Percentiles rank a stretch among this genome's conserved stretches.
Conservation (phyloP, 2,113 vertebrate genomes). For the Albula glossodonta region DNA sequence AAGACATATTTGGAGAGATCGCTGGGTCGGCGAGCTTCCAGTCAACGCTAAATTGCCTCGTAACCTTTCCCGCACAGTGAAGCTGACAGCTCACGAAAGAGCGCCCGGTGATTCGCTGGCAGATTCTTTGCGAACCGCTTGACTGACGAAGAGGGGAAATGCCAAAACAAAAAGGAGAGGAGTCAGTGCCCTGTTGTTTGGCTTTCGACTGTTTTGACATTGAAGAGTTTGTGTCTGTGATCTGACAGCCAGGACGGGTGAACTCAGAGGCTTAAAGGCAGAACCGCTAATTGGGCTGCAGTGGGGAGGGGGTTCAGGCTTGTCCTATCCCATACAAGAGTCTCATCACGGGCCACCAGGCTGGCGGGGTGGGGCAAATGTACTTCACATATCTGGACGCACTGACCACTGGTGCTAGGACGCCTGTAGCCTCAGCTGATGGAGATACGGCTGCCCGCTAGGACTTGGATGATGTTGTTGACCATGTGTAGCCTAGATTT, state of each 20-base stretch:
- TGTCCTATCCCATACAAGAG: not conserved
- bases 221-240: not conserved
- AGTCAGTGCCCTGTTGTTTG: not conserved
- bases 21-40: slow-evolving; percentile 7
- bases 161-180: not conserved
- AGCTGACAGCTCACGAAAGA: slow-evolving; percentile 23
- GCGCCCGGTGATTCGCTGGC: not conserved
- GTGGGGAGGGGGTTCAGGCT: not conserved
- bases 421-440: no score
- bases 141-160: not conserved
- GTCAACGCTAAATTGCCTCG: slow-evolving; percentile 12
- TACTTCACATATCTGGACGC: no score
- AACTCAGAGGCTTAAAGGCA: not conserved
- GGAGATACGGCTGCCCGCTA: no score
- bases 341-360: not conserved
- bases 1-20: slow-evolving; percentile 17
- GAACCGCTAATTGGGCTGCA: slow-evolving; percentile 32
- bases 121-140: not conserved
- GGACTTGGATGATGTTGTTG: no score
- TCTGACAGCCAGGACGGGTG: slow-evolving; percentile 21
- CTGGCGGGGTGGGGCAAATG: not conserved
- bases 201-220: not conserved
- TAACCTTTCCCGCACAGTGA: slow-evolving; percentile 8
- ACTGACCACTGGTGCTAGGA: no score
- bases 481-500: no score